Evolutionary conservation across 2,888 invertebrate species (phyloP).

Genomic region (Baronia brevicornis): DNA sequence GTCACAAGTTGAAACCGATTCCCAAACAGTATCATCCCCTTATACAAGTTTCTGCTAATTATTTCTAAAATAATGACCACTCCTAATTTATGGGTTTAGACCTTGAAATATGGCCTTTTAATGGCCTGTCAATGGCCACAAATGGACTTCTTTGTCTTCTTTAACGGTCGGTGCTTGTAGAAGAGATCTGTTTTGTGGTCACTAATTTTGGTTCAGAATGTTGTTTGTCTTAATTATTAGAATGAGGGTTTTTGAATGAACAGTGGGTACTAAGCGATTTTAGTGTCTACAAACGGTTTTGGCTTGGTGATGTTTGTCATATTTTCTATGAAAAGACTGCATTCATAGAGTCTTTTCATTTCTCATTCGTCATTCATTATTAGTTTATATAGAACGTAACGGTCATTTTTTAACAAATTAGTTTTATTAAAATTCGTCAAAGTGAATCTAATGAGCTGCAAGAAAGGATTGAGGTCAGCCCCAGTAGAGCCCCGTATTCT

Average conservation of each 20-base stretch:
- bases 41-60: constrained; percentile 45
- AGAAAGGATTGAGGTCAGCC: too few species aligned
- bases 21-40: constrained; percentile 28
- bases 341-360: too few species aligned
- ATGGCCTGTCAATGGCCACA: constrained; percentile 43
- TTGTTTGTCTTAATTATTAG: constrained; percentile 11
- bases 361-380: too few species aligned
- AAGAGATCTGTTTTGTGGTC: constrained; percentile 20
- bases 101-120: constrained; percentile 47
- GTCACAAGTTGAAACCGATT: constrained; percentile 17
- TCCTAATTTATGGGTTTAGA: constrained; percentile 41
- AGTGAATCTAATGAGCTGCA: too few species aligned
- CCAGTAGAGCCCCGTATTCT: too few species aligned
- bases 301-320: too few species aligned
- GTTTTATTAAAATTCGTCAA: too few species aligned
- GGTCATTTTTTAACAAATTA: too few species aligned
- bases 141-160: constrained; percentile 26
- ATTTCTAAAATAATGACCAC: constrained; percentile 40
- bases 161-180: constrained; percentile 13
- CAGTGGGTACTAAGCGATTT: constrained; percentile 5
- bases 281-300: too few species aligned
- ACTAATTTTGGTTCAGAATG: constrained; percentile 10
- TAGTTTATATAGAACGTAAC: too few species aligned
- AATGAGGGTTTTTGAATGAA: constrained; percentile 4
- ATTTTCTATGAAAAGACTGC: too few species aligned